Evolutionary conservation across 2,888 invertebrate species (phyloP), one percentile per base, ranked within the genome.

Genomic region (Steromphala cineraria): DNA sequence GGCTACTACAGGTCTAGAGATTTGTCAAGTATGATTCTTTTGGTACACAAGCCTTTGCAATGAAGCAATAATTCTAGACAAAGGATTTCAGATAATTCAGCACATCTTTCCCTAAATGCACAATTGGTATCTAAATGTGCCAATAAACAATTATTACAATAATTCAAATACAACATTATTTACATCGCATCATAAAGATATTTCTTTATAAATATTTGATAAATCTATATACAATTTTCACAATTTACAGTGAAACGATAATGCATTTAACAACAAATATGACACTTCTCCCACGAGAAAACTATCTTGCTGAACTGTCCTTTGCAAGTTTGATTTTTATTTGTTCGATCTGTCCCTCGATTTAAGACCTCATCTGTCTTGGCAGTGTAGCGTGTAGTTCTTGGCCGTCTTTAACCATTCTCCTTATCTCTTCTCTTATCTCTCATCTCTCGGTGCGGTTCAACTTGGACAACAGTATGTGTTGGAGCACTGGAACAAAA

Each of bases 381-480:
- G 71, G 71, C 71, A 71, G 71, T 71, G 71, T 36, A 36, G 40
- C 17, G 19, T 28, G 3, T 36, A 56, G 1, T 19, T 56, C 56
- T 56, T 56, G 46, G 46, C 46, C 19, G 36, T 40, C 19, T 52
- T 31, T 7, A 36, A 17, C 40, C 53, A 10, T 46, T 10, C 46
- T n/a, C n/a, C n/a, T n/a, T n/a, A n/a, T n/a, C n/a, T n/a, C n/a
- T n/a, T 4, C 36, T 36, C 53, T 13, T 2, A 10, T 2, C 56
- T 55, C 71, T 80, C 81, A 87, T 83, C 87, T 84, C 76, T 88
- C 88, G 52, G 88, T 88, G 53, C 88, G 82, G 76, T 88, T 88
- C 79, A 86, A 56, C 75, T 87, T 83, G 74, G 86, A 84, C 53
- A 87, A 81, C 21, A 87, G 75, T 71, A 85, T 80, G 75, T 87